Evolutionary conservation across 2,113 vertebrate species (phyloP).

Genomic region (Xiphias gladius): DNA sequence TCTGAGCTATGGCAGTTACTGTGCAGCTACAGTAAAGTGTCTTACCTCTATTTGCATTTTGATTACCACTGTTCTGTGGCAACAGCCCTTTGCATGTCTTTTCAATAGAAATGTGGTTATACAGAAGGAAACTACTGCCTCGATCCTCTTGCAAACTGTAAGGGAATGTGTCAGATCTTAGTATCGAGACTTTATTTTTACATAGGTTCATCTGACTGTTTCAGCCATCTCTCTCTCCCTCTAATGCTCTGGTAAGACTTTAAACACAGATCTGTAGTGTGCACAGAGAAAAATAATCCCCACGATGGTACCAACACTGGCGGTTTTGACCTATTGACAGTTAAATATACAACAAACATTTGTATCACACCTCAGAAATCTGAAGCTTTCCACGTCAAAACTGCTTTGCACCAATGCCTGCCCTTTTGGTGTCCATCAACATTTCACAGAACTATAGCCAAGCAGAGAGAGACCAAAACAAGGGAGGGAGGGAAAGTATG

Average conservation of each 20-base stretch:
- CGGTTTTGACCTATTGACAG: conserved; percentile 24
- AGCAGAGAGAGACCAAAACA: conserved; percentile 66
- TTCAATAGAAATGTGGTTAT: conserved; percentile 14
- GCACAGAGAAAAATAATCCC: conserved; percentile 18
- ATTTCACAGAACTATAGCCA: conserved; percentile 58
- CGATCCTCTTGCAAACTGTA: neutral
- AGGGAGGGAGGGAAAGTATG: conserved; percentile 41
- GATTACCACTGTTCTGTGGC: conserved; percentile 17
- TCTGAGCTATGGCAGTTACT: neutral
- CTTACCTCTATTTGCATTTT: conserved; percentile 59
- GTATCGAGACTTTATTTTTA: neutral
- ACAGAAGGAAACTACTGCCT: neutral
- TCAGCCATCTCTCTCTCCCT: neutral
- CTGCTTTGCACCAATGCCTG: conserved; percentile 21
- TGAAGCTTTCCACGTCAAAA: neutral
- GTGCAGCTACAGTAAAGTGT: conserved; percentile 19
- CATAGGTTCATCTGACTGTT: neutral
- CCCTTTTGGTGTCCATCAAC: conserved; percentile 59
- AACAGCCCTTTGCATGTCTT: conserved; percentile 9
- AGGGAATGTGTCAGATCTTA: neutral
- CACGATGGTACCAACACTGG: conserved; percentile 44
- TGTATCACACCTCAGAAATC: conserved; percentile 17
- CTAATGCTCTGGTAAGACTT: neutral
- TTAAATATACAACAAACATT: conserved; percentile 61
- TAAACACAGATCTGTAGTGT: neutral